Evolutionary conservation across 2,888 invertebrate species (phyloP).

Genomic region (Lathronympha strigana): DNA sequence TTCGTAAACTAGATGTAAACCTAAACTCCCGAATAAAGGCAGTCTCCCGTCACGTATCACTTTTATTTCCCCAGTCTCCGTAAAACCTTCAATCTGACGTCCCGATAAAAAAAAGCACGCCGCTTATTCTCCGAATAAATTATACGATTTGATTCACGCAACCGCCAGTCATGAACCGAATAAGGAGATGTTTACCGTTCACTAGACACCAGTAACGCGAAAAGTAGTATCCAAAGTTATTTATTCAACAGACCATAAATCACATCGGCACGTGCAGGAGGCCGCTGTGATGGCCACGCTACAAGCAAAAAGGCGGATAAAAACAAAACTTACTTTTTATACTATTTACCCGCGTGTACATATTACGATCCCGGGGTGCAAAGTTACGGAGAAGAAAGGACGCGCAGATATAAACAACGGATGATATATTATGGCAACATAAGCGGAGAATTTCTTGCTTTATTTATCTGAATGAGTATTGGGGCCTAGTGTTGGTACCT

Average conservation of each 20-base stretch:
- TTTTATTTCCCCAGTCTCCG: too few relatives aligned
- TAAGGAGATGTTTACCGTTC: slow-evolving; percentile 37
- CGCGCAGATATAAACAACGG: slow-evolving; percentile 65
- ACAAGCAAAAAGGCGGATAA: slow-evolving; percentile 47
- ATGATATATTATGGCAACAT: slow-evolving; percentile 63
- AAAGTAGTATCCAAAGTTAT: slow-evolving; percentile 66
- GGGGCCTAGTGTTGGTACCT: slow-evolving; percentile 52
- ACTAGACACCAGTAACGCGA: slow-evolving; percentile 16
- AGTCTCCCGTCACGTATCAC: too few relatives aligned
- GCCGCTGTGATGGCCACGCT: slow-evolving; percentile 49
- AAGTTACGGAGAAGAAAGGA: slow-evolving; percentile 63
- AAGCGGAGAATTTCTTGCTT: slow-evolving; percentile 64
- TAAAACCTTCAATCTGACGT: too few relatives aligned
- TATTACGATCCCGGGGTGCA: slow-evolving; percentile 62
- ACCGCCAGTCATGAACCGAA: too few relatives aligned
- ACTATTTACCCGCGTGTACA: slow-evolving; percentile 51
- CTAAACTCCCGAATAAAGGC: too few relatives aligned
- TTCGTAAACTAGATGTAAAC: too few relatives aligned
- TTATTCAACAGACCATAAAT: slow-evolving; percentile 77
- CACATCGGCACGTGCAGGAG: slow-evolving; percentile 76
- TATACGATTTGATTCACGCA: too few relatives aligned
- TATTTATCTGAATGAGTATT: slow-evolving; percentile 68
- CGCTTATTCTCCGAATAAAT: too few relatives aligned
- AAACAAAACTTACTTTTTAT: slow-evolving; percentile 60
- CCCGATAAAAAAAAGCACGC: too few relatives aligned